A percentile compares a stretch with the other conserved stretches of the same genome.
Conservation (phyloP, 1,140 invertebrate species). For the Drosophila bipectinata region DNA sequence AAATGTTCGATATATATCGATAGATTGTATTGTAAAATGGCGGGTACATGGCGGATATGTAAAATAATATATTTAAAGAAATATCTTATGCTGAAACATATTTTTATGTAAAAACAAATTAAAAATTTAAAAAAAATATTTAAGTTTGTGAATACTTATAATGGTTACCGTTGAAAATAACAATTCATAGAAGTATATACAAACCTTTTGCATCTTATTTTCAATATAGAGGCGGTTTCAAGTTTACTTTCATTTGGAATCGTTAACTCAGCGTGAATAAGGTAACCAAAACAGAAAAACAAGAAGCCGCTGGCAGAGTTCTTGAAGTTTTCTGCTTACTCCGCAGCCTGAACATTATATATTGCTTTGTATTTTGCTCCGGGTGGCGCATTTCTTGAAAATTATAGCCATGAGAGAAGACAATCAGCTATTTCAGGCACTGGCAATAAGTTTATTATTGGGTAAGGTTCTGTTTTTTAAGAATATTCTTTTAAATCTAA, state of each 20-base stretch:
- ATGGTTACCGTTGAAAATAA: too few relatives aligned
- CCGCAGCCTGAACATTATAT: conserved; percentile 58
- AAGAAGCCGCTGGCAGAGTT: conserved; percentile 32
- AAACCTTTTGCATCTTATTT: conserved; percentile 26
- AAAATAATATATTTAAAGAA: background rate
- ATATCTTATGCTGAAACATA: background rate
- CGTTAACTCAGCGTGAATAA: conserved; percentile 32
- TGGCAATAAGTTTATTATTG: conserved; percentile 59
- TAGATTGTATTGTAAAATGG: background rate
- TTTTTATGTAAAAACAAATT: background rate
- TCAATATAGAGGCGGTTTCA: conserved; percentile 25
- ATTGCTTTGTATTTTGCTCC: conserved; percentile 26
- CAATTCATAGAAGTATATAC: background rate
- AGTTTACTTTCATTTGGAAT: conserved; percentile 5
- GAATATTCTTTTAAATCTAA: background rate
- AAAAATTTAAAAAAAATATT: background rate
- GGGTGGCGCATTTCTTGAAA: conserved; percentile 53
- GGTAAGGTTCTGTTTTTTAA: conserved; percentile 42
- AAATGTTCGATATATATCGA: background rate
- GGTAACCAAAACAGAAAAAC: conserved; percentile 10
- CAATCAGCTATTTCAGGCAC: conserved; percentile 34
- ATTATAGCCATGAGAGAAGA: conserved; percentile 49
- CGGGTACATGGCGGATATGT: background rate
- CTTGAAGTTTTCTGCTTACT: conserved; percentile 67
- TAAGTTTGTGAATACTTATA: too few relatives aligned